phyloP scores from a whole-genome alignment of 2,113 vertebrate genomes.

The Anolis carolinensis region DNA sequence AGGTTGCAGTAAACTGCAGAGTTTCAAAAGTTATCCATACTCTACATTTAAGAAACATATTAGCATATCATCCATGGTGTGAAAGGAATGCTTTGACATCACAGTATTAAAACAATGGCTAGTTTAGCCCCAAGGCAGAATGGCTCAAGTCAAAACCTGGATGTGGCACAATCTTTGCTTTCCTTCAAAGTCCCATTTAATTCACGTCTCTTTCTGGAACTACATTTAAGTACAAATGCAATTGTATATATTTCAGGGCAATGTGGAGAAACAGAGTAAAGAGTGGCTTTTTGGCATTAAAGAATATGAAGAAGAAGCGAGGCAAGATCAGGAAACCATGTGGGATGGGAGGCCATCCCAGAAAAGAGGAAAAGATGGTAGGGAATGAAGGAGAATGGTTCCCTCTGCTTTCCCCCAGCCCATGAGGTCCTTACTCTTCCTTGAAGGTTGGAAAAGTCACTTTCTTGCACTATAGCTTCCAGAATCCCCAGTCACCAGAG shows the following conservation, averaged over 20 bases:
- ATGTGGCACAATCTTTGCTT: background rate
- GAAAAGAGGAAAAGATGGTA: too few species aligned
- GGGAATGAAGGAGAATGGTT: too few species aligned
- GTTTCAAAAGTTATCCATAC: background rate
- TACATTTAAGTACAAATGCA: background rate
- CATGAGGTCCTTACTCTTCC: background rate
- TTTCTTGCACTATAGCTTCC: too few species aligned
- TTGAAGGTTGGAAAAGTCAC: background rate
- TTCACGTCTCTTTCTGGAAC: background rate
- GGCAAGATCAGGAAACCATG: too few species aligned
- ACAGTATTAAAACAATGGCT: background rate
- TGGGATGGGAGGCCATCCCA: too few species aligned
- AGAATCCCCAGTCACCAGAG: too few species aligned
- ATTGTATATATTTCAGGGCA: background rate
- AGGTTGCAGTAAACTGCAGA: too few species aligned
- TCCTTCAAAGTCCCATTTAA: background rate
- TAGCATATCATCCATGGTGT: background rate
- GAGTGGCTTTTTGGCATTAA: too few species aligned
- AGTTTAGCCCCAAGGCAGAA: background rate
- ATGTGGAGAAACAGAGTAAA: too few species aligned
- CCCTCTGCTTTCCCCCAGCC: too few species aligned
- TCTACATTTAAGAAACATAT: background rate
- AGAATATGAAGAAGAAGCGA: too few species aligned
- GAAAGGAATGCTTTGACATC: conserved; percentile 9
- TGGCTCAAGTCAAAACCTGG: background rate